A percentile compares a stretch with the other conserved stretches of the same genome.
Conservation (phyloP, 2,113 vertebrate species). For the Dermatemys mawii region DNA sequence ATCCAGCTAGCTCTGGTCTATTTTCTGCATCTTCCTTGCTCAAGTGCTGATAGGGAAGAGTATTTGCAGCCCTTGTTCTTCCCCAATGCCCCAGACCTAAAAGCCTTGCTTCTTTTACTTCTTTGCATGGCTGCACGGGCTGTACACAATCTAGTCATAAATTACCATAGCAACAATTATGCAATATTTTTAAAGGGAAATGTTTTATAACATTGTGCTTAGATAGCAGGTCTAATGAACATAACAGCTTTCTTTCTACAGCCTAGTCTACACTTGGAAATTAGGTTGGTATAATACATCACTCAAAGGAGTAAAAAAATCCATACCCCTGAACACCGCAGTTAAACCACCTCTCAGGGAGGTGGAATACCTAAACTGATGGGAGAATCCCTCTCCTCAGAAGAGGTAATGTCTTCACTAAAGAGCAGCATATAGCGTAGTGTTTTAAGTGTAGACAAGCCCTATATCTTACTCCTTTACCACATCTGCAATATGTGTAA, state of each 20-base stretch:
- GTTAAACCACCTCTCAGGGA: neutral
- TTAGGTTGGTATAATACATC: neutral
- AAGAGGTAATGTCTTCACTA: neutral
- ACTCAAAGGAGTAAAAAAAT: neutral
- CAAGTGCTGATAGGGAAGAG: neutral
- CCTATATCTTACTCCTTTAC: neutral
- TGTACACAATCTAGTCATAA: neutral
- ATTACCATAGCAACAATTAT: neutral
- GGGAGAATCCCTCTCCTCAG: neutral
- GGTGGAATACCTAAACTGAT: neutral
- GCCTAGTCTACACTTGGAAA: neutral
- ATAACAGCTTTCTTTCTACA: neutral
- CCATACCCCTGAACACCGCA: neutral
- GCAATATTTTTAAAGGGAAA: neutral
- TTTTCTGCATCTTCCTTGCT: neutral
- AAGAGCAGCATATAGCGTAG: neutral
- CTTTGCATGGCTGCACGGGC: neutral
- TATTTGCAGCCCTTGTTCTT: accelerated
- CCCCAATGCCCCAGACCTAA: neutral
- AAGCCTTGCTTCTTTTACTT: neutral
- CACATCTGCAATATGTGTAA: neutral
- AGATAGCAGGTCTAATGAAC: neutral
- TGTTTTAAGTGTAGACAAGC: neutral
- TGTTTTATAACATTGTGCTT: neutral
- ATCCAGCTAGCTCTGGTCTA: neutral